phyloP scores from a whole-genome alignment of 1,140 invertebrate genomes.

The Pogonognathellus flavescens region DNA sequence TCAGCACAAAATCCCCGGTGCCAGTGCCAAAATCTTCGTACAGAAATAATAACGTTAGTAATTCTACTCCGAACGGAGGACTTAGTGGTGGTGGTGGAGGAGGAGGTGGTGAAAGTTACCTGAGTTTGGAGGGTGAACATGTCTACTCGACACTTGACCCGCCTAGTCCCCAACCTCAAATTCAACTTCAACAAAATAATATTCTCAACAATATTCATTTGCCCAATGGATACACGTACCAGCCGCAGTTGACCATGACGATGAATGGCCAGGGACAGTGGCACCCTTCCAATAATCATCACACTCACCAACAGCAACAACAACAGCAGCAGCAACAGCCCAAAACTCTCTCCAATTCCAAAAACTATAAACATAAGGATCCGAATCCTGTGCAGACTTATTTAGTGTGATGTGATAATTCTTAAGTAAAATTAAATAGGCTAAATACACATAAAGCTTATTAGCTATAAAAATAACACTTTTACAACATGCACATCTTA shows the following conservation, averaged over 20 bases:
- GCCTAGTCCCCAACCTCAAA: conserved; percentile 63
- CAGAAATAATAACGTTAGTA: conserved; percentile 16
- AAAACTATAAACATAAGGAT: conserved; percentile 58
- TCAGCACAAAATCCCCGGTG: conserved; percentile 55
- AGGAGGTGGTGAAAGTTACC: conserved; percentile 62
- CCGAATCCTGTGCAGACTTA: conserved; percentile 58
- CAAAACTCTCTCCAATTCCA: conserved; percentile 32
- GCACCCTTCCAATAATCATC: conserved; percentile 45
- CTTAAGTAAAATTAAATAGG: neutral
- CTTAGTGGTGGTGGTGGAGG: conserved; percentile 29
- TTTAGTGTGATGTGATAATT: conserved; percentile 61
- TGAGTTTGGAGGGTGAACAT: conserved; percentile 65
- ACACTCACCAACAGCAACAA: conserved; percentile 3
- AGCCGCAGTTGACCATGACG: conserved; percentile 55
- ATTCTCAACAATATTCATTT: conserved; percentile 61
- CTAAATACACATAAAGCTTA: too few species aligned
- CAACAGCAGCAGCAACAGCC: conserved; percentile 12
- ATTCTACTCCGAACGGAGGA: conserved; percentile 4
- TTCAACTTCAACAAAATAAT: neutral
- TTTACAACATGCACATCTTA: too few species aligned
- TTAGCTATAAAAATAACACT: too few species aligned
- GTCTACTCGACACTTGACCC: conserved; percentile 66
- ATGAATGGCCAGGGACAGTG: conserved; percentile 49
- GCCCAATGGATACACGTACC: conserved; percentile 66
- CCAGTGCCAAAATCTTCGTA: conserved; percentile 60